Evolutionary conservation across 2,113 vertebrate genomes (phyloP).

Genomic region (Acrocephalus kingi): DNA sequence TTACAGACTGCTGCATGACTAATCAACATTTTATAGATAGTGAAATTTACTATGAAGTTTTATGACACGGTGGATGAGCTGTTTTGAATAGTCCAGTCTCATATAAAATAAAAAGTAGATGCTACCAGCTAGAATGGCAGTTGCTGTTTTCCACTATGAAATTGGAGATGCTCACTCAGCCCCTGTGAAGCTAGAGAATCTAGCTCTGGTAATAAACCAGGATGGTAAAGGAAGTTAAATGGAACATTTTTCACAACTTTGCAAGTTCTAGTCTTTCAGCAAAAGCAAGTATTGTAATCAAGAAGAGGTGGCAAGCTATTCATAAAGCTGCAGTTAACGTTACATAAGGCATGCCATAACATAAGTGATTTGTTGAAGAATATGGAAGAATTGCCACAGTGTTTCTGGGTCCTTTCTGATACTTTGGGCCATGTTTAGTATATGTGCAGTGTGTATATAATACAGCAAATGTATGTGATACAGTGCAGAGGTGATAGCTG

Average conservation of each 20-base stretch:
- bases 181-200: not conserved
- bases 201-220: not conserved
- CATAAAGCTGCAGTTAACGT: not conserved
- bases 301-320: not conserved
- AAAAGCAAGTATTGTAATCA: not conserved
- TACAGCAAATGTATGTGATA: not conserved
- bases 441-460: not conserved
- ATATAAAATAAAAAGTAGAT: not conserved
- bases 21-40: conserved; percentile 23
- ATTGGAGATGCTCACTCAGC: not conserved
- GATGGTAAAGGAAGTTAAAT: not conserved
- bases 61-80: not conserved
- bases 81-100: not conserved
- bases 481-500: not conserved
- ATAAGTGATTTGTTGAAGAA: not conserved
- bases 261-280: not conserved
- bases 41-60: conserved; percentile 16
- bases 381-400: not conserved
- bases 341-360: accelerated
- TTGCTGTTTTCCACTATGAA: not conserved
- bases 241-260: not conserved
- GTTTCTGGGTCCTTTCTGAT: not conserved
- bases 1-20: not conserved
- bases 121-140: not conserved
- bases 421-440: accelerated